phyloP scores from a whole-genome alignment of 2,113 vertebrate genomes.

The Desmodus rotundus region DNA sequence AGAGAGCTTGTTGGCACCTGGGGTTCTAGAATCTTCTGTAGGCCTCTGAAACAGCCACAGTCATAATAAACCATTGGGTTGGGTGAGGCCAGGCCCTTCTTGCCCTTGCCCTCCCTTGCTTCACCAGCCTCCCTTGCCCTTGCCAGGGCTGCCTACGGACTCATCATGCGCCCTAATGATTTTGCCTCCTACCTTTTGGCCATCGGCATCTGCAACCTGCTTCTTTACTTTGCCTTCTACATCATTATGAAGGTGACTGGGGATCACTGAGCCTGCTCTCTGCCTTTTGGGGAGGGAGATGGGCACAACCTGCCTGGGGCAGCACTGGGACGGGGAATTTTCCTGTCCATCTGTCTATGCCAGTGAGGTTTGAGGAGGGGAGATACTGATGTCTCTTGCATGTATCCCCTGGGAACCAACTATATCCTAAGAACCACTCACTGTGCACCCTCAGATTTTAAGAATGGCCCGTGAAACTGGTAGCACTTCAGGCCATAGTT shows the following conservation, averaged over 20 bases:
- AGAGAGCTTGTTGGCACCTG: neutral
- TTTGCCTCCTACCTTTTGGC: slow-evolving; percentile 97
- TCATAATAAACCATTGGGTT: neutral
- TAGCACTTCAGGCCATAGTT: neutral
- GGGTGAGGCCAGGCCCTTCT: neutral
- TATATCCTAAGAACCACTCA: neutral
- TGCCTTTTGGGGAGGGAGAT: neutral
- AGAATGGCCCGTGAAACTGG: neutral
- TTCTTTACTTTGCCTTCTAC: slow-evolving; percentile 98
- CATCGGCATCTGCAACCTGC: slow-evolving; percentile 98
- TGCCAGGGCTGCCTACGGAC: slow-evolving; percentile 92
- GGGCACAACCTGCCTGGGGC: neutral
- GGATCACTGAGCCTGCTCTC: neutral
- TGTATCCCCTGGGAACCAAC: neutral
- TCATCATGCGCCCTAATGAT: slow-evolving; percentile 93
- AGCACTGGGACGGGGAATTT: neutral
- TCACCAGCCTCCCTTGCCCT: neutral
- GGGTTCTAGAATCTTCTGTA: neutral
- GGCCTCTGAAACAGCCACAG: neutral
- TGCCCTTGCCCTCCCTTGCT: neutral
- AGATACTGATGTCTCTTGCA: neutral
- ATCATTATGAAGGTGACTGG: slow-evolving; percentile 96
- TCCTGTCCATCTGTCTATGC: neutral
- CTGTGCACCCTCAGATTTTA: neutral
- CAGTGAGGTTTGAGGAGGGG: neutral